Percentiles rank a stretch among this genome's conserved stretches.
These are phyloP conservation scores for Saccopteryx bilineata DNA, from an alignment of 2,113 vertebrate genomes.

Conservation along the genomic window DNA sequence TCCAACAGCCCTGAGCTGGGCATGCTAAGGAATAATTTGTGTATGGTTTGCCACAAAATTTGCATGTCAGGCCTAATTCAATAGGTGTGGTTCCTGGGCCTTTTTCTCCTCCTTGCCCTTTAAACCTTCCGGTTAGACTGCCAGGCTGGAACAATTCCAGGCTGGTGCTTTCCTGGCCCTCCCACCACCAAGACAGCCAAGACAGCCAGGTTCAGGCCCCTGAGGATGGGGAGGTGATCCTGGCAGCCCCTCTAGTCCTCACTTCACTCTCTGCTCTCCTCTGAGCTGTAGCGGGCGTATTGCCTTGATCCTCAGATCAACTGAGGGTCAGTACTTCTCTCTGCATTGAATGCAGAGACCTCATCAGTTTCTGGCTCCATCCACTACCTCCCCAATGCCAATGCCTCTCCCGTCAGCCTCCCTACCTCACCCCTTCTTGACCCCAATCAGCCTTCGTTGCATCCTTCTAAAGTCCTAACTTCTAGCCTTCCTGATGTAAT, in stretches of 20 bases:
- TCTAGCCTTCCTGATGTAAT: neutral
- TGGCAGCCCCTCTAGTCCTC: neutral
- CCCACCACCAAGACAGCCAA: neutral
- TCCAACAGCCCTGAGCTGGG: neutral
- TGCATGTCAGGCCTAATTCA: neutral
- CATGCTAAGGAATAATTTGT: neutral
- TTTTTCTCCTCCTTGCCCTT: conserved; percentile 18
- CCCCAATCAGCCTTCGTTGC: neutral
- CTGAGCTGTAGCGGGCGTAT: neutral
- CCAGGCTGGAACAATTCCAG: neutral
- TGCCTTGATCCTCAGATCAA: neutral
- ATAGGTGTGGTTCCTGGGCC: neutral
- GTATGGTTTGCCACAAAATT: neutral
- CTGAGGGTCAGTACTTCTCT: neutral
- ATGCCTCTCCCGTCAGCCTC: neutral
- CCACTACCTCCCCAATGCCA: neutral
- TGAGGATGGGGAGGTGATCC: neutral
- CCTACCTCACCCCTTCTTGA: neutral
- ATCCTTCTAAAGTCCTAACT: conserved; percentile 16
- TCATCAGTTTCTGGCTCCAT: neutral
- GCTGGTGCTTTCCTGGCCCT: neutral
- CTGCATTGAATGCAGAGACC: neutral
- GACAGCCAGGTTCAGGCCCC: neutral
- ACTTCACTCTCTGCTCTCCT: neutral
- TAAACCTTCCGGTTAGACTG: neutral